Evolutionary conservation across 2,113 vertebrate species (phyloP), one percentile per base, ranked within the genome.

Genomic region (Solea senegalensis): DNA sequence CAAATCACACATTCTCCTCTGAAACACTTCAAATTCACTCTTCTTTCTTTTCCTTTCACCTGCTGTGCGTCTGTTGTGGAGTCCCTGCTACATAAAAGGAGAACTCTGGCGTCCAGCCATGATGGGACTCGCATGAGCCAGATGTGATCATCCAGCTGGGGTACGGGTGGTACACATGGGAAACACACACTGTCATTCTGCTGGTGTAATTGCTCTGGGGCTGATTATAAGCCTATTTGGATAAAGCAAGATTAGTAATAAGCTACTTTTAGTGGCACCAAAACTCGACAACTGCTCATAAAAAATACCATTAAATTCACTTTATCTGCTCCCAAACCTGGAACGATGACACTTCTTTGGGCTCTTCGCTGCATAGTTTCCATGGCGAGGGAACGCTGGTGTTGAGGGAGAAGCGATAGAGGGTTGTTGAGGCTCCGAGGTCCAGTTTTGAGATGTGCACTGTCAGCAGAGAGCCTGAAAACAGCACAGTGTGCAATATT

Each of bases 161-260:
- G 92, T 95, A 92, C 70, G 96, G 96, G 64, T 83, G 92, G 93
- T 96, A 97, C 90, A 94, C 94, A 93, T 92, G 95, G 92, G 96
- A 98, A 91, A 96, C 94, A 91, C 98, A 99, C 95, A 96, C 97
- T 67, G 95, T 97, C 94, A 99, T 95, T 94, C 94, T 96, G 92
- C 87, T 93, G 92, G 95, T 97, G 95, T 96, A 99, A 94, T 98
- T 98, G 93, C 94, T 94, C 89, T 93, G 92, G 92, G 96, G 95
- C 91, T 93, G 93, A 93, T 91, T 94, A 95, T 97, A 98, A 75
- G 96, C 97, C 97, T 99, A 90, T 83, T 78, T 14, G 72, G 62
- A 84, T 69, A 44, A 87, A 79, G 78, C 58, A 69, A 77, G 48
- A 86, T 78, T 64, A 82, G 72, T 73, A 62, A 58, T 71, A 69